Conservation (phyloP, 2,797 vertebrate species). For the Monodelphis domestica region DNA sequence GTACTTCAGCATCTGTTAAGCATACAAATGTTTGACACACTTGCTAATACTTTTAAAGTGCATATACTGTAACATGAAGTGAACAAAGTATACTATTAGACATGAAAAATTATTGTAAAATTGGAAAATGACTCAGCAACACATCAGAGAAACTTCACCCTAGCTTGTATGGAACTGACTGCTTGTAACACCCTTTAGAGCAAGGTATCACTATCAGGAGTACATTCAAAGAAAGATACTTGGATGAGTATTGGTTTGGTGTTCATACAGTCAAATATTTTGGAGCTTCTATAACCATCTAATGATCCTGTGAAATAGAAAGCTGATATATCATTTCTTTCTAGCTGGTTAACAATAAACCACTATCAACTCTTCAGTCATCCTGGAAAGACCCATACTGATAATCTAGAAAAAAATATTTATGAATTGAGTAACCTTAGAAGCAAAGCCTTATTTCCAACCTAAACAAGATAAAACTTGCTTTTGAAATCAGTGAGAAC, state of each 20-base stretch:
- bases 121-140: conserved; percentile 64
- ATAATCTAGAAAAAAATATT: conserved; percentile 14
- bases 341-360: background rate
- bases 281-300: background rate
- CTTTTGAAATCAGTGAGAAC: conserved; percentile 32
- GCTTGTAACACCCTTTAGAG: background rate
- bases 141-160: conserved; percentile 40
- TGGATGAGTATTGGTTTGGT: conserved; percentile 64
- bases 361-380: conserved; percentile 2
- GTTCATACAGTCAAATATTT: conserved; percentile 43
- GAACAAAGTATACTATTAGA: conserved; percentile 9
- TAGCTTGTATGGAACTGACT: conserved; percentile 45
- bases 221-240: conserved; percentile 4
- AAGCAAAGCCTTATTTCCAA: background rate
- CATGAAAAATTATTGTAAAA: conserved; percentile 50
- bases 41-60: conserved; percentile 64
- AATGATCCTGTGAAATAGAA: background rate
- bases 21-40: conserved; percentile 28
- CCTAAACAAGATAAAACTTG: conserved; percentile 29
- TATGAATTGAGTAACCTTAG: background rate
- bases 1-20: background rate
- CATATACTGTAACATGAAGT: background rate
- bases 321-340: conserved; percentile 5
- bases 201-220: conserved; percentile 34
- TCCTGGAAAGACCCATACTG: conserved; percentile 24